Evolutionary conservation across 2,113 vertebrate species (phyloP), one percentile per base, ranked within the genome.

Genomic region (Ellobius talpinus): DNA sequence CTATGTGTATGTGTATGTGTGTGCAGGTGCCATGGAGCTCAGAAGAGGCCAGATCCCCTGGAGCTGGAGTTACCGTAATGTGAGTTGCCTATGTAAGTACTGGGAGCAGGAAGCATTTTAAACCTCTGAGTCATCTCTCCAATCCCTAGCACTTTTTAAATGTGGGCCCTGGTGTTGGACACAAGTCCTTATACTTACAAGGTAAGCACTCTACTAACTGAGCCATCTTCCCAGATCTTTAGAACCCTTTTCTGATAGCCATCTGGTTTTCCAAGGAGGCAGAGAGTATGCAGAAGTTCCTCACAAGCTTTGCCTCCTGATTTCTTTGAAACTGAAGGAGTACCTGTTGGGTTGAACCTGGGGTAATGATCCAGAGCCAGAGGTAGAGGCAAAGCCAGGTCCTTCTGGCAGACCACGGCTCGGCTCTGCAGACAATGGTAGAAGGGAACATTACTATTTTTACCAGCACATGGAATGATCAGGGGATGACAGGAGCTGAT

Each of bases 291-390:
- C 24, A 73, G 77, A 72, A 16, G 33, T 16, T n/a, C 61, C 55
- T 31, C 42, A 21, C 39, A 42, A 26, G 8, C 36, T 42, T 63
- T 55, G 52, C 26, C 85, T 11, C 31, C 24, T 39, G 52, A 55
- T 72, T 52, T 36, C 42, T 89, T 7, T 73, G 82, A 21, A 16
- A 14, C n/a, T 42, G 16, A 5, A 3, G 24, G 52, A 47, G 93
- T 12, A 61, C 8, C 13, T 3, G 0, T 0, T 3, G 47, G 39
- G n/a, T 55, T 47, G 42, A 29, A 13, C 4, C 21, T 47, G 5
- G 77, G 1, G 42, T 26, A 19, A 63, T 3, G 17, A 23, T 16
- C 4, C 6, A 45, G 61, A 77, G 21, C n/a, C 31, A 8, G n/a
- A 33, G 13, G 47, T 12, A 39, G 14, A 88, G 42, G 33, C 42